These are phyloP conservation scores for Xestia xanthographa DNA, from an alignment of 2,888 invertebrate species.

Conservation along the genomic window DNA sequence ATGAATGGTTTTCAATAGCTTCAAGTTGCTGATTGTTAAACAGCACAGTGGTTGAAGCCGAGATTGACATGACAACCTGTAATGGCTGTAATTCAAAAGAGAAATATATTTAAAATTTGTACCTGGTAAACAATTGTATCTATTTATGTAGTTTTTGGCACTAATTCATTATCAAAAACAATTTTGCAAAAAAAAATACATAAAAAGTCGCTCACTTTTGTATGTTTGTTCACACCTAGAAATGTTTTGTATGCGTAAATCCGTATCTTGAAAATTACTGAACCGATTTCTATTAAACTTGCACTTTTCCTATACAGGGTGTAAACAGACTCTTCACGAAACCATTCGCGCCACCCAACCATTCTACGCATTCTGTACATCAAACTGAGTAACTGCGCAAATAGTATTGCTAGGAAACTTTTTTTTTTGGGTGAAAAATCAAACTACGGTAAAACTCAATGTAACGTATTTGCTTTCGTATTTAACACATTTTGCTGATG, in stretches of 20 bases:
- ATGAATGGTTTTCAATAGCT: constrained; percentile 1
- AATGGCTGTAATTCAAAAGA: not conserved
- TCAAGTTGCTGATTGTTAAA: not conserved
- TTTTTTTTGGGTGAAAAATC: no score
- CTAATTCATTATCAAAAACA: not conserved
- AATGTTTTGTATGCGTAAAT: not conserved
- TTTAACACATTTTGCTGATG: no score
- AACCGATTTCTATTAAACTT: not conserved
- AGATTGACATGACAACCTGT: not conserved
- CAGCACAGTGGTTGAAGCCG: not conserved
- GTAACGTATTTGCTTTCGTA: no score
- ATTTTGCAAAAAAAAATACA: not conserved
- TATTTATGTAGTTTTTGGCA: not conserved
- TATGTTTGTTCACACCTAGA: not conserved
- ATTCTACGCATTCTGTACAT: no score
- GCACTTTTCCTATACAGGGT: no score
- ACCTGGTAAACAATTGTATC: not conserved
- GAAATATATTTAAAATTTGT: not conserved
- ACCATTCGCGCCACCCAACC: no score
- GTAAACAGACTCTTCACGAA: no score
- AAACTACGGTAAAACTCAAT: no score
- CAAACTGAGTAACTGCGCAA: no score
- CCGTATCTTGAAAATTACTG: not conserved
- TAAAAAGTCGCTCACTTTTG: not conserved
- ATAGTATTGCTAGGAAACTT: no score